Conservation (phyloP, 2,888 invertebrate genomes). For the Ecdyonurus torrentis region DNA sequence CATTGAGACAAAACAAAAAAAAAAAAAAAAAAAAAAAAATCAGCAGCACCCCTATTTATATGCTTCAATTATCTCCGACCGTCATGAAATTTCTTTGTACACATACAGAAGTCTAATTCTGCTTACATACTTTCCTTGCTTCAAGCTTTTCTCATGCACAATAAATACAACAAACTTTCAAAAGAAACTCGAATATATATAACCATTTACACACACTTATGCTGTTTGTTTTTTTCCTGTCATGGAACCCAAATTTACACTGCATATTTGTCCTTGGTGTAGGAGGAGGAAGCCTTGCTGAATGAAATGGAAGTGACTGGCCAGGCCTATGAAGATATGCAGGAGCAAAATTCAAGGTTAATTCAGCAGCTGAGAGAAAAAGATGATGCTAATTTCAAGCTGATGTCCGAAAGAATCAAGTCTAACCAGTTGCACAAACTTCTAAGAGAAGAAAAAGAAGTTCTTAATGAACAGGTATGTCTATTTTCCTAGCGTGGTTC, state of each 20-base stretch:
- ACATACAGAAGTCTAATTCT: not conserved
- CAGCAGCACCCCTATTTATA: too few relatives aligned
- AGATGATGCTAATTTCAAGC: constrained; percentile 95
- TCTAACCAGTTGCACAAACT: constrained; percentile 91
- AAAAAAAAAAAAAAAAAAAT: not conserved
- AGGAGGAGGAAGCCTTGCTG: constrained; percentile 89
- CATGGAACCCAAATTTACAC: too few relatives aligned
- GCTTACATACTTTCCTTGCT: not conserved
- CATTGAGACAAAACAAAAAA: not conserved
- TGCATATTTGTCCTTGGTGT: too few relatives aligned
- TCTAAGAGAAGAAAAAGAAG: constrained; percentile 84
- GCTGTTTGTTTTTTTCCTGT: not conserved
- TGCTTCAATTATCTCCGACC: too few relatives aligned
- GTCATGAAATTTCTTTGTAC: too few relatives aligned
- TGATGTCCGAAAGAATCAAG: constrained; percentile 94
- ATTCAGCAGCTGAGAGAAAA: constrained; percentile 92
- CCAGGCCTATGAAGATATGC: constrained; percentile 98
- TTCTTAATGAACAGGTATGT: constrained; percentile 69
- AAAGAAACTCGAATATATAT: too few relatives aligned
- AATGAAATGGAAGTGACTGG: constrained; percentile 99
- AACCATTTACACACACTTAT: too few relatives aligned
- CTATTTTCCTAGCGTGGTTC: not conserved
- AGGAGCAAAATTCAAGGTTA: constrained; percentile 90
- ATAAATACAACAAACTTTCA: too few relatives aligned
- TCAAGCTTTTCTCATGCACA: not conserved